These are phyloP conservation scores for Sclerodermus sp. DNA, from an alignment of 2,888 invertebrate genomes.

Conservation along the genomic window DNA sequence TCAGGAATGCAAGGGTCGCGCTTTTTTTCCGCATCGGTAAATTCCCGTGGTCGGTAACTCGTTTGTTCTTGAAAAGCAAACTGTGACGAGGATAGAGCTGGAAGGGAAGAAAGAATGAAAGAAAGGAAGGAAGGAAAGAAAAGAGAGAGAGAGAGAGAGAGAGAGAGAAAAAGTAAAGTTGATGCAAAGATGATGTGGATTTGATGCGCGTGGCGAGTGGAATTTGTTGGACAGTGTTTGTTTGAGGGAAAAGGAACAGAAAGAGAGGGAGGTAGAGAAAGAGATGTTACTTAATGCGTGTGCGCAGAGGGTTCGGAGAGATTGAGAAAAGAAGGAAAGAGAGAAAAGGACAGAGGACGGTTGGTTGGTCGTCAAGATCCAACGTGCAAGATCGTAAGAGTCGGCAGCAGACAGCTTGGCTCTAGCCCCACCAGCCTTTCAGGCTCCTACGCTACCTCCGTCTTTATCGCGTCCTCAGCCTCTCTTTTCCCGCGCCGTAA, in stretches of 20 bases:
- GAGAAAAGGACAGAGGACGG: conserved; percentile 4
- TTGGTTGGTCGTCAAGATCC: neutral
- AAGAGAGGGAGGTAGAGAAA: no score
- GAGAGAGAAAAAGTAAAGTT: no score
- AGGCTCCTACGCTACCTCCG: conserved; percentile 28
- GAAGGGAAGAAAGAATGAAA: no score
- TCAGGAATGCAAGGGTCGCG: conserved; percentile 16
- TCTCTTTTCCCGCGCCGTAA: neutral
- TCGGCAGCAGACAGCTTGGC: conserved; percentile 54
- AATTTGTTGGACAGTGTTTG: no score
- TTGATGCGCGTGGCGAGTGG: no score
- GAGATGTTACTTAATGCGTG: no score
- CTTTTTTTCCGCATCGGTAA: conserved; percentile 17
- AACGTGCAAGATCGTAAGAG: conserved; percentile 35
- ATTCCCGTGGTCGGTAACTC: conserved; percentile 11
- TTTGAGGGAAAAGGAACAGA: no score
- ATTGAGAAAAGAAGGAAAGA: neutral
- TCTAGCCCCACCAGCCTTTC: conserved; percentile 47
- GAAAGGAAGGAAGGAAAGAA: no score
- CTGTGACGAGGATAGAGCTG: no score
- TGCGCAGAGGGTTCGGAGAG: neutral
- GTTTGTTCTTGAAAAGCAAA: conserved; percentile 21
- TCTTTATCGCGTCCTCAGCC: neutral
- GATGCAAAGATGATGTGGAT: no score
- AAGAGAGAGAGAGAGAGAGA: no score